Evolutionary conservation across 2,113 vertebrate genomes (phyloP).

Genomic region (Xiphophorus maculatus): DNA sequence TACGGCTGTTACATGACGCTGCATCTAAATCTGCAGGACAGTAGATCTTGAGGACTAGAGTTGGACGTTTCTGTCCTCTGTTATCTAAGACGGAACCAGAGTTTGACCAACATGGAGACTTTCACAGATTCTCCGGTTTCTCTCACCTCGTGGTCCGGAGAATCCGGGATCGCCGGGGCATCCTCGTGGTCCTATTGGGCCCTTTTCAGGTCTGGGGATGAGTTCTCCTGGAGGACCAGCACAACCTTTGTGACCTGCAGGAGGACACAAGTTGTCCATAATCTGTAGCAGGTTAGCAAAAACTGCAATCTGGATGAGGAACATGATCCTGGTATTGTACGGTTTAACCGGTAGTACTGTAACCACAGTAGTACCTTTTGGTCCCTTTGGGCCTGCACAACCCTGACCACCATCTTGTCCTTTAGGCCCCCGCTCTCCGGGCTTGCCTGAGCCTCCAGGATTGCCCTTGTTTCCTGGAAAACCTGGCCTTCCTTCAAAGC

Average conservation of each 20-base stretch:
- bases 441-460: conserved; percentile 57
- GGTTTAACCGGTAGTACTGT: background rate
- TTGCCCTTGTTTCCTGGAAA: conserved; percentile 51
- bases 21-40: no score
- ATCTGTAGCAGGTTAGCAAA: background rate
- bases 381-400: conserved; percentile 66
- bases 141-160: conserved; percentile 71
- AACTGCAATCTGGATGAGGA: background rate
- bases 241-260: conserved; percentile 62
- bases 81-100: no score
- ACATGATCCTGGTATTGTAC: background rate
- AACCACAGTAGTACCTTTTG: conserved; percentile 56
- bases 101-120: no score
- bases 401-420: conserved; percentile 69
- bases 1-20: no score
- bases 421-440: conserved; percentile 61
- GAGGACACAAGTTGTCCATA: background rate
- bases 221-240: conserved; percentile 54
- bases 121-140: no score
- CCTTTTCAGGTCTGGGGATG: conserved; percentile 48
- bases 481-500: conserved; percentile 61
- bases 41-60: no score
- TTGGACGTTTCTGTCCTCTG: no score
- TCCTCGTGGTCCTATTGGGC: conserved; percentile 52
- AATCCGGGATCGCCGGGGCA: conserved; percentile 42